A percentile compares a stretch with the other conserved stretches of the same genome.
phyloP scores from a whole-genome alignment of 2,888 invertebrate species.

The Lampropteryx suffumata region DNA sequence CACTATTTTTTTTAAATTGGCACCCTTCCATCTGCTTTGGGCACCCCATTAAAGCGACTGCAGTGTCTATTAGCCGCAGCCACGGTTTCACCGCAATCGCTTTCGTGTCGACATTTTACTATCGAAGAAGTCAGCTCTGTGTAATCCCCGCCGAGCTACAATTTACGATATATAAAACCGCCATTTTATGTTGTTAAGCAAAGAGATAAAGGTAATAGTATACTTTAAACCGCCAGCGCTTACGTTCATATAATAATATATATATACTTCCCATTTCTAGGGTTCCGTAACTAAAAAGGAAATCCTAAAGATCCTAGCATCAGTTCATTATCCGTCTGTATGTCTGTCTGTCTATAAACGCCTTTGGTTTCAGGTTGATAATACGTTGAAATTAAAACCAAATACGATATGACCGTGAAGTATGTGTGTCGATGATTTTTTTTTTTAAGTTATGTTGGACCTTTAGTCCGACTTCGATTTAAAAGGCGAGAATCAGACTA shows the following conservation, averaged over 20 bases:
- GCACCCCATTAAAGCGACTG: constrained; percentile 55
- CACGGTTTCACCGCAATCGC: constrained; percentile 60
- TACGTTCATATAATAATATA: constrained; percentile 22
- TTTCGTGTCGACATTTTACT: constrained; percentile 79
- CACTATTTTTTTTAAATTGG: constrained; percentile 35
- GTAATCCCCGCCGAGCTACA: constrained; percentile 72
- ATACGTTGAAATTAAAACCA: no score
- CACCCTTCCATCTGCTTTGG: constrained; percentile 56
- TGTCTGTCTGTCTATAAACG: no score
- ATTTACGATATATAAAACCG: constrained; percentile 72
- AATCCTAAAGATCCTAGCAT: no score
- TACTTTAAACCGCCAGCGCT: constrained; percentile 44
- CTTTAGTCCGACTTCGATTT: no score
- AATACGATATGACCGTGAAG: no score
- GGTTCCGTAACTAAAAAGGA: no score
- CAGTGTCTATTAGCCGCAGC: constrained; percentile 56
- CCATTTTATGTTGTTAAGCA: constrained; percentile 50
- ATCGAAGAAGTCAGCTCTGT: constrained; percentile 69
- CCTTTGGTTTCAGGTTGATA: no score
- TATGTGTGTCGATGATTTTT: no score
- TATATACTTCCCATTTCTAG: no score
- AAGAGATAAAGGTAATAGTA: constrained; percentile 62
- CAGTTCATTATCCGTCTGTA: no score
- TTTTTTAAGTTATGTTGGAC: no score
- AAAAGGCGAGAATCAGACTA: no score